These are phyloP conservation scores for Pitta sordida DNA, from an alignment of 2,113 vertebrate species.

Conservation along the genomic window DNA sequence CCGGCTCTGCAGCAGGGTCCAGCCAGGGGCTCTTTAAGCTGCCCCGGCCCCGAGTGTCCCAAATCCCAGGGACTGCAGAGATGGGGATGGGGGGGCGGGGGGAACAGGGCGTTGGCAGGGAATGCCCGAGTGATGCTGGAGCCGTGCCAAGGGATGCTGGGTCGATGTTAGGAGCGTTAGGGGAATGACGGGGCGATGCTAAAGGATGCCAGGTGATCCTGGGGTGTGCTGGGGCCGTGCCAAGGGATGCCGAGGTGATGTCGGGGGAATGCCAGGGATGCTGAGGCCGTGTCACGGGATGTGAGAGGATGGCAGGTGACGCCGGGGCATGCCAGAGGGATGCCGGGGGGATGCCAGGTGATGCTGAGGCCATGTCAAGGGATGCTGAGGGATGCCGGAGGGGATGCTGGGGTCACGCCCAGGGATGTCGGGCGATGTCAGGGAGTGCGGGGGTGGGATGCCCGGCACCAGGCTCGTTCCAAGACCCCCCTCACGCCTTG, in stretches of 20 bases:
- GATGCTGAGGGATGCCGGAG: not conserved
- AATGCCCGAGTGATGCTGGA: not conserved
- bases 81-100: not conserved
- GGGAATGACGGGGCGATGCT: not conserved
- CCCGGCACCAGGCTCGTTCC: not conserved
- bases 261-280: not conserved
- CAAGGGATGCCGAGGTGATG: not conserved
- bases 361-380: not conserved
- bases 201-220: not conserved
- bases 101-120: not conserved
- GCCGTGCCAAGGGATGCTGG: not conserved
- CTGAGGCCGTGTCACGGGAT: not conserved
- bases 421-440: not conserved
- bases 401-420: not conserved
- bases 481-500: not conserved
- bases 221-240: not conserved
- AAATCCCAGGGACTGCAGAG: not conserved
- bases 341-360: not conserved
- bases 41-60: fast-evolving
- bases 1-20: not conserved
- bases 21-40: not conserved
- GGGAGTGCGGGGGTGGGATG: not conserved
- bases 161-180: no score
- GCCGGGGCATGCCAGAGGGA: not conserved
- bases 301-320: not conserved